These are phyloP conservation scores for Orthonevra nobilis DNA, from an alignment of 2,888 invertebrate genomes.

Conservation along the genomic window DNA sequence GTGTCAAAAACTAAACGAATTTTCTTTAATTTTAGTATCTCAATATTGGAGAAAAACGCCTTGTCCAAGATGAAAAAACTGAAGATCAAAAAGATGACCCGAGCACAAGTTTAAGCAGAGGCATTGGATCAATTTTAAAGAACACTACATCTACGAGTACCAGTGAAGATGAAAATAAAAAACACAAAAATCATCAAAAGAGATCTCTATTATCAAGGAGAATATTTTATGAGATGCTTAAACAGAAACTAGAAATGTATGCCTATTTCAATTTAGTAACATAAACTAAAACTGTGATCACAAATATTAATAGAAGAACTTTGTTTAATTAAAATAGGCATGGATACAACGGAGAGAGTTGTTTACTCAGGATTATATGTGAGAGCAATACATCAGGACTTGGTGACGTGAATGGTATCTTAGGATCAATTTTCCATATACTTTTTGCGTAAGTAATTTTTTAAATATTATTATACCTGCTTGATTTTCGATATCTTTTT, in stretches of 20 bases:
- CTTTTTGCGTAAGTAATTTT: conserved; percentile 84
- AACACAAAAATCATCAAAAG: conserved; percentile 36
- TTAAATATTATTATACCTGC: too few relatives aligned
- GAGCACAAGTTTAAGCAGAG: not conserved
- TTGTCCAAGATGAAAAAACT: not conserved
- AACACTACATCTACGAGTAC: not conserved
- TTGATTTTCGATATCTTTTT: too few relatives aligned
- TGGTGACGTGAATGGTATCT: conserved; percentile 82
- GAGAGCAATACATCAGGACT: conserved; percentile 81
- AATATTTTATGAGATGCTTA: conserved; percentile 75
- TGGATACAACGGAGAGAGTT: conserved; percentile 83
- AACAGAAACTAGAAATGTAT: conserved; percentile 73
- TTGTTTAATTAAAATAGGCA: conserved; percentile 71
- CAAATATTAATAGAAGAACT: not conserved
- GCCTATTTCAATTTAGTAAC: too few relatives aligned
- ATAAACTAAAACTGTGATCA: too few relatives aligned
- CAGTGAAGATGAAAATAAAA: not conserved
- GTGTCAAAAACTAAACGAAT: too few relatives aligned
- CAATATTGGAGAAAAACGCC: conserved; percentile 14
- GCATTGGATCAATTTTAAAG: not conserved
- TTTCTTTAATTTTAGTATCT: conserved; percentile 20
- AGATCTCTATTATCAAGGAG: conserved; percentile 74
- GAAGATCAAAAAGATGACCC: not conserved
- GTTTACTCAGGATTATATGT: conserved; percentile 85
- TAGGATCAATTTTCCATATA: conserved; percentile 85